Conservation (phyloP, 1,140 invertebrate species). For the Sycobia sp. region DNA sequence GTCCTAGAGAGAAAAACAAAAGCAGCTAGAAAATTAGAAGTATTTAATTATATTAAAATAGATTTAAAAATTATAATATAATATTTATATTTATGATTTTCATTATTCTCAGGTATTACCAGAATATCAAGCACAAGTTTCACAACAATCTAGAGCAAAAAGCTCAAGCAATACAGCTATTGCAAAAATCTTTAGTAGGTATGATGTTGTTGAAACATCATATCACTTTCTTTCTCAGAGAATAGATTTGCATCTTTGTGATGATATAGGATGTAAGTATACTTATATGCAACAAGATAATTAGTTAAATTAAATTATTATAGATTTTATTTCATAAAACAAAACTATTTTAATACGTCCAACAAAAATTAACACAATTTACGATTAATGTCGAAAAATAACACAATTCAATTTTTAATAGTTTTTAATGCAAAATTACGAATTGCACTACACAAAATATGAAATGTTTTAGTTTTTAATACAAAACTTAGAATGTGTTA, state of each 20-base stretch:
- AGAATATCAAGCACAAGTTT: slow-evolving; percentile 79
- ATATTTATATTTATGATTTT: too few species aligned
- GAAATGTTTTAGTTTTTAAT: too few species aligned
- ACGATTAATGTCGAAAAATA: too few species aligned
- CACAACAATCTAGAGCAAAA: slow-evolving; percentile 67
- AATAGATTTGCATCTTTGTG: slow-evolving; percentile 96
- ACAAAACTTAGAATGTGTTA: too few species aligned
- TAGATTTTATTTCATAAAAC: too few species aligned
- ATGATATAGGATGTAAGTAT: slow-evolving; percentile 83
- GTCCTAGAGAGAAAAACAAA: slow-evolving; percentile 83
- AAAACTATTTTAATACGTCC: too few species aligned
- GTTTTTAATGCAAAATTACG: too few species aligned
- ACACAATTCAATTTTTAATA: too few species aligned
- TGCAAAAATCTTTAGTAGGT: slow-evolving; percentile 79
- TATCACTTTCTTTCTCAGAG: slow-evolving; percentile 94
- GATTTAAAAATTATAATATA: too few species aligned
- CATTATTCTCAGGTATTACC: slow-evolving; percentile 67
- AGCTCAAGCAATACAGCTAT: slow-evolving; percentile 57
- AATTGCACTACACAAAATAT: too few species aligned
- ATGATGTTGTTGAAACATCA: slow-evolving; percentile 96
- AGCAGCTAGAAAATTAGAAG: slow-evolving; percentile 86
- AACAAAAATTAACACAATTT: too few species aligned
- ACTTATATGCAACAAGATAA: slow-evolving; percentile 20
- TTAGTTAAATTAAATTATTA: too few species aligned
- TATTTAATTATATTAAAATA: slow-evolving; percentile 47